phyloP scores from a whole-genome alignment of 2,113 vertebrate genomes.

The Gila orcuttii region DNA sequence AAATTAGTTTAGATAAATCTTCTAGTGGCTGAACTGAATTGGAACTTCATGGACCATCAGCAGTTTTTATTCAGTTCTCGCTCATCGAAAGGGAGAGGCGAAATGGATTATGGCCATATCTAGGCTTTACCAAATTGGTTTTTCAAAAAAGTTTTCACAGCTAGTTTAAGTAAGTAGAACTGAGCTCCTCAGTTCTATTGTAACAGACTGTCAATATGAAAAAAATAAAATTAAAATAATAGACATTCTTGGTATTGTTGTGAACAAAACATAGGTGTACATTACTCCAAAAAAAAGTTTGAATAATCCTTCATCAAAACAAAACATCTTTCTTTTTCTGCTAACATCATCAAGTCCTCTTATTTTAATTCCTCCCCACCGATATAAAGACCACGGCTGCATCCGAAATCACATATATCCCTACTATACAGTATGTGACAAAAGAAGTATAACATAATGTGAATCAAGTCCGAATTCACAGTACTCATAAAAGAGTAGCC shows the following conservation, averaged over 20 bases:
- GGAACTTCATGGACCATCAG: conserved; percentile 31
- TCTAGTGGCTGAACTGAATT: conserved; percentile 25
- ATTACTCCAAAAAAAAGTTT: not conserved
- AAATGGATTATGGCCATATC: conserved; percentile 34
- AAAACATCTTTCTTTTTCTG: not conserved
- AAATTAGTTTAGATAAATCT: conserved; percentile 27
- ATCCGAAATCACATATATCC: too few species aligned
- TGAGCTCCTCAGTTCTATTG: not conserved
- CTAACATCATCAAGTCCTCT: not conserved
- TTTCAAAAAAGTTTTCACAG: conserved; percentile 28
- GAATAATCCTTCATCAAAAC: not conserved
- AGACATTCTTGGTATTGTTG: not conserved
- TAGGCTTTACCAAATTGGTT: conserved; percentile 33
- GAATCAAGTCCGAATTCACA: too few species aligned
- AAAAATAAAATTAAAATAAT: not conserved
- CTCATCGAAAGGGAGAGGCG: not conserved
- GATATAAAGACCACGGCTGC: not conserved
- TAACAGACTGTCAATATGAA: not conserved
- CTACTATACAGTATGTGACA: too few species aligned
- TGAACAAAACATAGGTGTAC: not conserved
- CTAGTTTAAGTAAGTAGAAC: conserved; percentile 1
- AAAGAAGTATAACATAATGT: too few species aligned
- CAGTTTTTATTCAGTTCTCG: conserved; percentile 33
- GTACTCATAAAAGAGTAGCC: too few species aligned
- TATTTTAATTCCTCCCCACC: not conserved